Base-by-base conservation (phyloP, 30 jellyfish, hydroid and myxozoan species). In the Euphysa ruthae region DNA sequence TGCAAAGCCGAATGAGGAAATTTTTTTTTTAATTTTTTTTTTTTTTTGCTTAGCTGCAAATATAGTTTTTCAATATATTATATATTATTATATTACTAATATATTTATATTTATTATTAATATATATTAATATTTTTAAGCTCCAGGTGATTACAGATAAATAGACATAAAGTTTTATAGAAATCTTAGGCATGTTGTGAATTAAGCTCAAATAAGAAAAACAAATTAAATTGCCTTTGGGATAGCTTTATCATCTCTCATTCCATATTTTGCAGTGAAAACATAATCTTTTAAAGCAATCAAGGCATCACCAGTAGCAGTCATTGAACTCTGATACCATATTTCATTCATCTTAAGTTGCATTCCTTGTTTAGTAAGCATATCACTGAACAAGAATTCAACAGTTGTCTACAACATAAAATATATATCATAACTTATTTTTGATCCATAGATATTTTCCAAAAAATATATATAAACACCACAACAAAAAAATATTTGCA, bases 301-400 rank as follows among this genome's bases (percentile, higher is more conserved):
- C 44, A 87, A 71, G 22, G 97, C 97, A 73, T 73, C 85, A n/a
- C 97, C 97, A 13, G 97, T 87, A 3, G 94, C 94, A 1, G 97
- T 87, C 31, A 7, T 50, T 27, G 95, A 62, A 16, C 97, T 93
- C 21, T 63, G 85, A 31, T 87, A 87, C 57, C 44, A 20, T 77
- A 80, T 71, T 4, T 61, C 32, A 54, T 68, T 83, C 57, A 87
- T 87, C 1, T 83, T 93, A 4, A 68, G 20, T 68, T 80, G 79
- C 22, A 87, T 64, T 24, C 24, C 73, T 23, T 75, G 62, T 74
- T 87, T 87, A 21, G 73, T 50, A 23, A 55, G 63, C 57, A 58
- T 56, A n/a, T 32, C 33, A 29, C 62, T 73, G 32, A 82, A 43
- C 54, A 25, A 43, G 43, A 82, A 65, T 55, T 73, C 93, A n/a